Conservation (phyloP, 2,113 vertebrate species). For the Charadrius vociferus region DNA sequence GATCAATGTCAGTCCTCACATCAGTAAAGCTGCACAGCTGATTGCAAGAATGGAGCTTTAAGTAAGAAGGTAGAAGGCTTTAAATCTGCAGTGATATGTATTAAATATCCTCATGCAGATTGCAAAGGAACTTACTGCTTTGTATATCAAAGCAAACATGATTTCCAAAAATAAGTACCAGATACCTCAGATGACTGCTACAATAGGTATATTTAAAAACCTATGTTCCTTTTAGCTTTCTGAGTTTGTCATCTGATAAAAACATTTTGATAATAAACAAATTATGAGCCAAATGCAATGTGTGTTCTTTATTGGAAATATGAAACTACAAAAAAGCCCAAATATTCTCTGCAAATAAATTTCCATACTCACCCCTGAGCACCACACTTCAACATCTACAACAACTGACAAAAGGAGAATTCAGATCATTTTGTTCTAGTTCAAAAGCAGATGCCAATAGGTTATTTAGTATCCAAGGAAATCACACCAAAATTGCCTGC, state of each 20-base stretch:
- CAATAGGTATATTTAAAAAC: slow-evolving; percentile 46
- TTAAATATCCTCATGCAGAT: slow-evolving; percentile 18
- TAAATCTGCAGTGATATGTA: slow-evolving; percentile 54
- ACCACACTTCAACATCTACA: too few species aligned
- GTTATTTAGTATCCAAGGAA: background rate
- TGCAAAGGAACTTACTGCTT: slow-evolving; percentile 52
- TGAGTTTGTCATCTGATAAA: slow-evolving; percentile 62
- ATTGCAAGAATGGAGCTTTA: slow-evolving; percentile 25
- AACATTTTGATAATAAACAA: slow-evolving; percentile 79
- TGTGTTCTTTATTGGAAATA: background rate
- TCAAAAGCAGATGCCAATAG: background rate
- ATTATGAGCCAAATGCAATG: slow-evolving; percentile 18
- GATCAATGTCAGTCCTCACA: background rate
- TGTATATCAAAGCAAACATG: slow-evolving; percentile 49
- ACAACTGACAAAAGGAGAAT: background rate
- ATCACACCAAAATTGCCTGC: background rate
- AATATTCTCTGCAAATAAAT: background rate
- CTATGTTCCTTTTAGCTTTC: slow-evolving; percentile 54
- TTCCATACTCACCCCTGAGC: accelerated
- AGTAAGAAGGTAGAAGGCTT: slow-evolving; percentile 56
- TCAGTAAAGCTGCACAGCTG: background rate
- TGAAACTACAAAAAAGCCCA: too few species aligned
- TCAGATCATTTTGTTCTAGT: background rate
- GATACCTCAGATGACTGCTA: slow-evolving; percentile 42
- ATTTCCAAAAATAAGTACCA: slow-evolving; percentile 35